A percentile compares a stretch with the other conserved stretches of the same genome.
phyloP scores from a whole-genome alignment of 1,140 invertebrate species.

The Drosophila albomicans region DNA sequence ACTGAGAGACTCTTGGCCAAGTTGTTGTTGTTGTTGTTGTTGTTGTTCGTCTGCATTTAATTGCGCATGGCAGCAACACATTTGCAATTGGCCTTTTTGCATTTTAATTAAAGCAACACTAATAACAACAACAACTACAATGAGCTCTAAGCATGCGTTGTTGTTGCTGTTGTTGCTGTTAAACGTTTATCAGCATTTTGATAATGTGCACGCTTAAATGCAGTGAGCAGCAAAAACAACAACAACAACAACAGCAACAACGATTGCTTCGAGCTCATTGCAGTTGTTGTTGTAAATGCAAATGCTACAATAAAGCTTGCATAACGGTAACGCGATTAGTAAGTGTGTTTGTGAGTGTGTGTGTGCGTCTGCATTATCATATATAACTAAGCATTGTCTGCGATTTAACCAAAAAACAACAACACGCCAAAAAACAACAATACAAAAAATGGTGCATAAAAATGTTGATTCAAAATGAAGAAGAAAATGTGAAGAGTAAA shows the following conservation, averaged over 20 bases:
- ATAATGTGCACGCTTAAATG: constrained; percentile 76
- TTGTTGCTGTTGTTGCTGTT: constrained; percentile 44
- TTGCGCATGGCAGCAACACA: constrained; percentile 69
- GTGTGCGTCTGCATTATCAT: constrained; percentile 24
- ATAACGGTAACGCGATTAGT: constrained; percentile 44
- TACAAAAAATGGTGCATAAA: not conserved
- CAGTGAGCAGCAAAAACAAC: constrained; percentile 32
- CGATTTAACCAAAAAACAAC: constrained; percentile 25
- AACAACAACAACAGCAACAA: constrained; percentile 22
- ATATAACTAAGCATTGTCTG: constrained; percentile 42
- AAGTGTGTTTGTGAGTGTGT: not conserved
- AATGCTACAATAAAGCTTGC: constrained; percentile 42
- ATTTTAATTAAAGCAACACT: constrained; percentile 75
- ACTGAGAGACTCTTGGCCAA: constrained; percentile 32
- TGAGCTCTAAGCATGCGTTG: not conserved
- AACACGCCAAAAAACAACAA: too few relatives aligned
- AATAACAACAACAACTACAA: constrained; percentile 21
- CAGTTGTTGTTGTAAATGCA: not conserved
- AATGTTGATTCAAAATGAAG: constrained; percentile 18
- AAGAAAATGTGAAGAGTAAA: not conserved
- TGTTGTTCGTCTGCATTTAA: constrained; percentile 65
- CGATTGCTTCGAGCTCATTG: constrained; percentile 12
- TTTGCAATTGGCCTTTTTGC: constrained; percentile 81
- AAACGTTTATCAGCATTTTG: constrained; percentile 84
- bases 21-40: constrained; percentile 29